Evolutionary conservation across 2,797 vertebrate genomes (phyloP).

Genomic region (Phoebastria nigripes): DNA sequence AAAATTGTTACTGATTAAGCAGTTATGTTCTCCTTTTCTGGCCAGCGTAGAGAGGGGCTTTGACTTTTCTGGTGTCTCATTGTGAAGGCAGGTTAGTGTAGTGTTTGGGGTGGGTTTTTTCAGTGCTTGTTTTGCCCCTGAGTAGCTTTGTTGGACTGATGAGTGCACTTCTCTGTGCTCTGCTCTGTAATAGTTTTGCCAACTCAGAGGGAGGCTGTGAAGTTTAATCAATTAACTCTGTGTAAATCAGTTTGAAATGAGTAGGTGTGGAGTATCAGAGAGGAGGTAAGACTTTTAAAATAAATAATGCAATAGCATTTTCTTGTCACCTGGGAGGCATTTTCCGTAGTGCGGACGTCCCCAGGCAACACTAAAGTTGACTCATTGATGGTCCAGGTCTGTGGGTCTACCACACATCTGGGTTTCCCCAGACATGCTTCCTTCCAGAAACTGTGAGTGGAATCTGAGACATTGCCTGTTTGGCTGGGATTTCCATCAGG

Average conservation of each 20-base stretch:
- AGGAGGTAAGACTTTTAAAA: background rate
- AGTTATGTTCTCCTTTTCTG: background rate
- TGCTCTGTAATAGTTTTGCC: background rate
- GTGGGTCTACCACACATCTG: constrained; percentile 27
- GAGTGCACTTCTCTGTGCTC: background rate
- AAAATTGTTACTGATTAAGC: background rate
- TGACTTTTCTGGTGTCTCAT: background rate
- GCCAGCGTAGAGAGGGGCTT: background rate
- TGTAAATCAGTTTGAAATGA: constrained; percentile 35
- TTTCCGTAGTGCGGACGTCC: background rate
- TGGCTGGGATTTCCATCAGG: background rate
- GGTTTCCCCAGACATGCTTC: constrained; percentile 29
- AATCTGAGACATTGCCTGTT: constrained; percentile 24
- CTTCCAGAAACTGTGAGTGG: constrained; percentile 15
- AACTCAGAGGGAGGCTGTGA: constrained; percentile 10
- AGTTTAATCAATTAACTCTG: constrained; percentile 35
- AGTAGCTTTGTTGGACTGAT: background rate
- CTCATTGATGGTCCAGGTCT: background rate
- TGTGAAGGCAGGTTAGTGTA: background rate
- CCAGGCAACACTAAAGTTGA: constrained; percentile 12
- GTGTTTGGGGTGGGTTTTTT: background rate
- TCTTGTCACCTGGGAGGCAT: constrained; percentile 20
- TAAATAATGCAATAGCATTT: background rate
- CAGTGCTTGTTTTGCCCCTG: background rate
- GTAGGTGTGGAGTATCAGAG: background rate